Conservation (phyloP, 2,113 vertebrate species). For the Variabilichromis moorii region DNA sequence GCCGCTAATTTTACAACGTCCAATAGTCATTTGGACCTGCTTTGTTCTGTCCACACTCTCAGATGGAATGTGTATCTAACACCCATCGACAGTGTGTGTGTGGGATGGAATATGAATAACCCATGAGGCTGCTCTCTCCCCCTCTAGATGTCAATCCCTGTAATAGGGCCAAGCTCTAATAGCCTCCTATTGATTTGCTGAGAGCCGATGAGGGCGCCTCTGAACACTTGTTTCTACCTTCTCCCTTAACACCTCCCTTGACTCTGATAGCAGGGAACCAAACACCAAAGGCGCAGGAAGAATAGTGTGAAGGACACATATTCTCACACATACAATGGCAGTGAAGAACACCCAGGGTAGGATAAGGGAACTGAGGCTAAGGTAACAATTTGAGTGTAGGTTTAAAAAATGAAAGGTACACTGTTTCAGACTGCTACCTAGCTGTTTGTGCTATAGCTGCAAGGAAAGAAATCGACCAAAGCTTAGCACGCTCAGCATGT, state of each 20-base stretch:
- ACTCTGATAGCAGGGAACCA: constrained; percentile 46
- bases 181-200: constrained; percentile 63
- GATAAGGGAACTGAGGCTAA: not conserved
- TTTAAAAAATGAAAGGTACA: not conserved
- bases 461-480: not conserved
- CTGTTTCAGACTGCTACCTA: not conserved
- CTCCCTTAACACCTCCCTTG: constrained; percentile 55
- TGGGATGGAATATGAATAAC: constrained; percentile 53
- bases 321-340: not conserved
- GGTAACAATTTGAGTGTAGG: not conserved
- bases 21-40: constrained; percentile 5
- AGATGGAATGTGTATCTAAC: constrained; percentile 38
- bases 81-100: not conserved
- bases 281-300: constrained; percentile 25
- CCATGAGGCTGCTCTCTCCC: constrained; percentile 36
- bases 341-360: constrained; percentile 11
- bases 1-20: not conserved
- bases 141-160: constrained; percentile 51
- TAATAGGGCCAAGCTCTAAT: constrained; percentile 64
- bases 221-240: constrained; percentile 64
- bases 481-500: not conserved
- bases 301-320: constrained; percentile 46
- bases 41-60: constrained; percentile 6
- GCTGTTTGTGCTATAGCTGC: not conserved
- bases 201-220: constrained; percentile 48